Base-by-base conservation (phyloP, 2,888 invertebrate genomes). In the Ischnura elegans region DNA sequence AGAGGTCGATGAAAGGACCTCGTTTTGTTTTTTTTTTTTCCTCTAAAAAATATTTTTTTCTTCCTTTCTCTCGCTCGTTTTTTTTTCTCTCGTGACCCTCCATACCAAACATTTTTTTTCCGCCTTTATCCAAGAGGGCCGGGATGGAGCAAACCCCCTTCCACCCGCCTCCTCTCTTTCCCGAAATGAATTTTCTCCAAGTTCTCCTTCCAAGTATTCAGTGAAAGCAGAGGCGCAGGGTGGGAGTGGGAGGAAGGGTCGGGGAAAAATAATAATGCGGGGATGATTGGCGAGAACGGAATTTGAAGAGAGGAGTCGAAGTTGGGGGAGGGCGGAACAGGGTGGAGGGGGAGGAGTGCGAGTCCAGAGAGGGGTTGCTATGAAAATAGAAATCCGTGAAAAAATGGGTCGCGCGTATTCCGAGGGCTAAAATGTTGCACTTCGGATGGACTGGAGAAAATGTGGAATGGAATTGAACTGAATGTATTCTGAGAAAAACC, bases 181-280 rank as follows among this genome's bases (percentile, higher is more conserved):
- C 90, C 90, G 45, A 61, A 90, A 61, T 90, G 90, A 61, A 90
- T 90, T 90, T 90, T 43, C n/a, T 55, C 42, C 42, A 55, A 87
- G 55, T 87, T 87, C 61, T 43, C 90, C 55, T 36, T 29, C 76
- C 55, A 61, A 90, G 61, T 90, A 90, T 90, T 90, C 90, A n/a
- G 61, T 45, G 90, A 55, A 43, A 61, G 42, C 51, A 36, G 76
- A 76, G 29, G 76, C 6, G 13, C 13, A 10, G 1, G 76, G 8
- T 36, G 13, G 10, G 76, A 4, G 76, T 76, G 3, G 0, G 36
- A 36, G 76, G 10, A 16, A 36, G 76, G 36, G 61, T n/a, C 6
- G 61, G n/a, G 76, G 29, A 76, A 76, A 76, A 36, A 76, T 76
- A 76, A 76, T 76, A 36, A 76, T 36, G 36, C 25, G 61, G 61